Percentiles rank a stretch among this genome's conserved stretches.
Evolutionary conservation across 2,113 vertebrate species (phyloP).

Genomic region (Dermatemys mawii): DNA sequence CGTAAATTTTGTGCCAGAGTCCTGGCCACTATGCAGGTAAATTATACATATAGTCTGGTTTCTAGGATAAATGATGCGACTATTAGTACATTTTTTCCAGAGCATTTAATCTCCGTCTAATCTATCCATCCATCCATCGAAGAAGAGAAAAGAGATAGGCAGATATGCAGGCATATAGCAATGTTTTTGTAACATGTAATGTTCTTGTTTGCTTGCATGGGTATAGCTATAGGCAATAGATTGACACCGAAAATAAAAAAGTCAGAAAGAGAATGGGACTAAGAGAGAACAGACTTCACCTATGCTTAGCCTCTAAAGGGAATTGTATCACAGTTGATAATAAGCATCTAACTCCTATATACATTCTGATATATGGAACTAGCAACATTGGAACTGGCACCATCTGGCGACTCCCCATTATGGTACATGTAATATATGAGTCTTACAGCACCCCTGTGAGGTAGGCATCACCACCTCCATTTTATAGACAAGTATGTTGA

Average conservation of each 20-base stretch:
- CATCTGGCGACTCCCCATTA: conserved; percentile 53
- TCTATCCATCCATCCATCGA: neutral
- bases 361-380: conserved; percentile 19
- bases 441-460: neutral
- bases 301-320: conserved; percentile 3
- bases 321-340: neutral
- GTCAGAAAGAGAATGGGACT: neutral
- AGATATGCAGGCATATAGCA: too few species aligned
- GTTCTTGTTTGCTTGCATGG: neutral
- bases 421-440: neutral
- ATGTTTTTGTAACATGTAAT: too few species aligned
- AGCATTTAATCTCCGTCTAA: neutral
- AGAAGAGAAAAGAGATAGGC: neutral
- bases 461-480: conserved; percentile 7
- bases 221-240: neutral
- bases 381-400: conserved; percentile 31
- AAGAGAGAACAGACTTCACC: neutral
- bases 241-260: neutral
- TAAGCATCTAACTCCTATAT: neutral
- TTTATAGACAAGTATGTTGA: conserved; percentile 18
- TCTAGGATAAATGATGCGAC: neutral
- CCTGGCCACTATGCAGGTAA: neutral
- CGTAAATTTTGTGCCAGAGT: neutral
- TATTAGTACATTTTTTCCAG: neutral
- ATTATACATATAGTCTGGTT: neutral